Evolutionary conservation across 2,888 invertebrate species (phyloP).

Genomic region (Theristus sp.): DNA sequence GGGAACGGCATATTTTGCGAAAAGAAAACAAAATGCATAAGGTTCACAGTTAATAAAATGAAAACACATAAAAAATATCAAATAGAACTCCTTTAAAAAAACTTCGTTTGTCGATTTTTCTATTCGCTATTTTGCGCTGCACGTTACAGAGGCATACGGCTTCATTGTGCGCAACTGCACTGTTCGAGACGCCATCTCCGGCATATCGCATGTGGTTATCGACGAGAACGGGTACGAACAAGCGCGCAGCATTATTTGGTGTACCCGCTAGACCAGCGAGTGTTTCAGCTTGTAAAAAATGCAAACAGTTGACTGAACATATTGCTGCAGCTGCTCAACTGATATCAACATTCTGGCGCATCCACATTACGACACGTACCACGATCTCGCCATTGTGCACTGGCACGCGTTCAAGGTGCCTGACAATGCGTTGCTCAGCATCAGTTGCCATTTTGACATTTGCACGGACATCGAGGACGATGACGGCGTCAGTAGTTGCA

Average conservation of each 20-base stretch:
- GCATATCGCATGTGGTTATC: slow-evolving; percentile 19
- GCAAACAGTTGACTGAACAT: neutral
- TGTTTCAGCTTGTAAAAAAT: neutral
- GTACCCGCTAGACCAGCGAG: neutral
- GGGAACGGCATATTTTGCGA: too few species aligned
- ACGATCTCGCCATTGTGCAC: slow-evolving; percentile 24
- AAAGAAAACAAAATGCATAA: too few species aligned
- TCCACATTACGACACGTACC: slow-evolving; percentile 27
- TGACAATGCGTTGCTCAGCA: slow-evolving; percentile 18
- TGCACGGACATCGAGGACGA: slow-evolving; percentile 22
- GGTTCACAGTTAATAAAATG: too few species aligned
- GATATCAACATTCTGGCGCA: slow-evolving; percentile 25
- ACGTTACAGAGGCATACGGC: slow-evolving; percentile 20
- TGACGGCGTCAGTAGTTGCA: slow-evolving; percentile 18
- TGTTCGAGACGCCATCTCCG: slow-evolving; percentile 18
- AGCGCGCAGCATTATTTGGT: neutral
- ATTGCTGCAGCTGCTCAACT: slow-evolving; percentile 20
- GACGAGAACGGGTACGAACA: slow-evolving; percentile 20
- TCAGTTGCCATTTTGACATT: slow-evolving; percentile 20
- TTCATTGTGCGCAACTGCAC: slow-evolving; percentile 23
- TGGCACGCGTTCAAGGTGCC: slow-evolving; percentile 28
- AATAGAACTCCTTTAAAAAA: too few species aligned
- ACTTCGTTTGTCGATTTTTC: too few species aligned
- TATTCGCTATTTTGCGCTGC: neutral
- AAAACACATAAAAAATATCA: too few species aligned